Percentiles rank a stretch among this genome's conserved stretches.
These are phyloP conservation scores for Grantiella picta DNA, from an alignment of 2,113 vertebrate genomes.

Conservation along the genomic window DNA sequence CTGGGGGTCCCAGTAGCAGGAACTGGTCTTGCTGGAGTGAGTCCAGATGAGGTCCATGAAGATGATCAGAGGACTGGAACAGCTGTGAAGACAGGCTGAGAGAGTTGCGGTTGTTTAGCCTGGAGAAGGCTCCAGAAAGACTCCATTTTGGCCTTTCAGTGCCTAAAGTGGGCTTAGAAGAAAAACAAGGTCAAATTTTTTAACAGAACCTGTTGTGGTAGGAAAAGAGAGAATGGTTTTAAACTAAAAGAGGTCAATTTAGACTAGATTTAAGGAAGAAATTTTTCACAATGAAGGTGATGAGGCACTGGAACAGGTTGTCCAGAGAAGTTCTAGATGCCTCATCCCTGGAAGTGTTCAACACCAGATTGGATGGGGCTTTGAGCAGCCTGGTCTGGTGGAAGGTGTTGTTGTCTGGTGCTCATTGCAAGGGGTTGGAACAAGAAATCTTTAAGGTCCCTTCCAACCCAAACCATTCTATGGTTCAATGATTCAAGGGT, in stretches of 20 bases:
- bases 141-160: not conserved
- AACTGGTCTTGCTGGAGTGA: not conserved
- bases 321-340: not conserved
- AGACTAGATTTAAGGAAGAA: not conserved
- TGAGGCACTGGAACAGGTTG: not conserved
- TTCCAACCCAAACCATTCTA: not conserved
- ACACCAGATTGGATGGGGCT: not conserved
- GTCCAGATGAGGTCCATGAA: fast-evolving
- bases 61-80: not conserved
- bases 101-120: not conserved
- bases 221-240: not conserved
- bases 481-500: not conserved
- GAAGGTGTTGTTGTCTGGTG: not conserved
- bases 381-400: not conserved
- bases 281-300: not conserved
- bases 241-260: not conserved
- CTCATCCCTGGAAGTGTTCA: not conserved
- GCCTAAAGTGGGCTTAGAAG: not conserved
- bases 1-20: not conserved
- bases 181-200: not conserved
- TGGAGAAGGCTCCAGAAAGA: not conserved
- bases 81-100: not conserved
- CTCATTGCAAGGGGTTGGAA: not conserved
- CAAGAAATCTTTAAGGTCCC: not conserved
- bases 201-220: not conserved